Percentiles rank a stretch among this genome's conserved stretches.
These are phyloP conservation scores for Ptychobarbus kaznakovi DNA, from an alignment of 2,797 vertebrate genomes.

Conservation along the genomic window DNA sequence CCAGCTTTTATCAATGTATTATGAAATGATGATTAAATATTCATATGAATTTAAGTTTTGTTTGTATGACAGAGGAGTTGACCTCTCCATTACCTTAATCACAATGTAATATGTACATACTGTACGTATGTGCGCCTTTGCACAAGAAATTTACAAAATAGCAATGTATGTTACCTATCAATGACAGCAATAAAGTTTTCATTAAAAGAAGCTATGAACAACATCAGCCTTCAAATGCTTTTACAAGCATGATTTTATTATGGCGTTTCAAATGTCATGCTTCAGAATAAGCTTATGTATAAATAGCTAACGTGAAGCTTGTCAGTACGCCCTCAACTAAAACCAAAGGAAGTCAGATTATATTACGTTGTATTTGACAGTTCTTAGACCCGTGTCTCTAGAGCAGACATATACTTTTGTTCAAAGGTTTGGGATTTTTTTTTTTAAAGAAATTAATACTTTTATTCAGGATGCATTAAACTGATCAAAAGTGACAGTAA, in stretches of 20 bases:
- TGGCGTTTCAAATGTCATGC: conserved; percentile 6
- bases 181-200: conserved; percentile 43
- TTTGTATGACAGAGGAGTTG: conserved; percentile 44
- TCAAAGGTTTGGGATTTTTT: neutral
- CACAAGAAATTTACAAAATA: conserved; percentile 50
- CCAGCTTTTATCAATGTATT: conserved; percentile 20
- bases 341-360: conserved; percentile 42
- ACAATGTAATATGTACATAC: conserved; percentile 45
- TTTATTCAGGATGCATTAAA: neutral
- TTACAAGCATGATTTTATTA: conserved; percentile 30
- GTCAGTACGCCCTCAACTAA: conserved; percentile 16
- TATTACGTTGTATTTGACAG: neutral
- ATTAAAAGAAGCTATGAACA: conserved; percentile 47
- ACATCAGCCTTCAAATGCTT: conserved; percentile 22
- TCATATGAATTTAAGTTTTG: conserved; percentile 25
- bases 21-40: conserved; percentile 38
- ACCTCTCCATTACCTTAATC: conserved; percentile 38
- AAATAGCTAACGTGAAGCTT: neutral
- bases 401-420: neutral
- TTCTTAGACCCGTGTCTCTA: neutral
- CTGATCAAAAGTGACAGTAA: neutral
- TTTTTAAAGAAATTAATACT: neutral
- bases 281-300: neutral
- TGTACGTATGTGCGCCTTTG: conserved; percentile 41
- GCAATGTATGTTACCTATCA: conserved; percentile 49